Evolutionary conservation across 2,888 invertebrate species (phyloP).

Genomic region (Antitype chi): DNA sequence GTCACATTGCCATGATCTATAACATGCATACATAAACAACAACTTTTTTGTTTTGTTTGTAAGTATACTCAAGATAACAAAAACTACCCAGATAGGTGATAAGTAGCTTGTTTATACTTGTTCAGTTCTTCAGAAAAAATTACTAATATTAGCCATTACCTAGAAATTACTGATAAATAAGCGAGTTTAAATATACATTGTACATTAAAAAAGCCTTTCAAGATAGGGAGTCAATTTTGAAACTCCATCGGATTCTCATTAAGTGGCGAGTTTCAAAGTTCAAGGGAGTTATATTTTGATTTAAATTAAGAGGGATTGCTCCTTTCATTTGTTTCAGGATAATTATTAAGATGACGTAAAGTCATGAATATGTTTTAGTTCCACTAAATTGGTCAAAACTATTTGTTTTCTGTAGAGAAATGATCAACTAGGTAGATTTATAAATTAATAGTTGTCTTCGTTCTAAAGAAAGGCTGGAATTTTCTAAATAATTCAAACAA

Average conservation of each 20-base stretch:
- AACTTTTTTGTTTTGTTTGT: not conserved
- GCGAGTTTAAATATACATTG: not conserved
- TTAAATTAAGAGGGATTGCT: conserved; percentile 47
- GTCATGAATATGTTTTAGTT: conserved; percentile 15
- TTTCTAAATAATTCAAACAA: not conserved
- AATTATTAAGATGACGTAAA: conserved; percentile 20
- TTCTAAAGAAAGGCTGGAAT: not conserved
- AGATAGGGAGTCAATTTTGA: conserved; percentile 46
- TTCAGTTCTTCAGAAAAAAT: not conserved
- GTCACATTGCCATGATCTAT: no score
- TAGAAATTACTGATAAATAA: not conserved
- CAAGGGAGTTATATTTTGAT: conserved; percentile 39
- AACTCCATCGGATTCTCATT: conserved; percentile 62
- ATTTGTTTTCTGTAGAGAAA: no score
- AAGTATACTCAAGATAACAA: not conserved
- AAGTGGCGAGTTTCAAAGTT: conserved; percentile 56
- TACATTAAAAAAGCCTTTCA: conserved; percentile 30
- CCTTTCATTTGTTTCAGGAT: conserved; percentile 30
- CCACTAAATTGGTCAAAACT: not conserved
- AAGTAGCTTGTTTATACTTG: not conserved
- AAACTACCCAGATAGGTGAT: not conserved
- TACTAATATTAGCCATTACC: not conserved
- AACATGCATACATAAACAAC: not conserved
- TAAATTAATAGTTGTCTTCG: not conserved
- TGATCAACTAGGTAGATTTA: no score